Base-by-base conservation (phyloP, 1,140 invertebrate species). In the Drosophila equinoxialis region DNA sequence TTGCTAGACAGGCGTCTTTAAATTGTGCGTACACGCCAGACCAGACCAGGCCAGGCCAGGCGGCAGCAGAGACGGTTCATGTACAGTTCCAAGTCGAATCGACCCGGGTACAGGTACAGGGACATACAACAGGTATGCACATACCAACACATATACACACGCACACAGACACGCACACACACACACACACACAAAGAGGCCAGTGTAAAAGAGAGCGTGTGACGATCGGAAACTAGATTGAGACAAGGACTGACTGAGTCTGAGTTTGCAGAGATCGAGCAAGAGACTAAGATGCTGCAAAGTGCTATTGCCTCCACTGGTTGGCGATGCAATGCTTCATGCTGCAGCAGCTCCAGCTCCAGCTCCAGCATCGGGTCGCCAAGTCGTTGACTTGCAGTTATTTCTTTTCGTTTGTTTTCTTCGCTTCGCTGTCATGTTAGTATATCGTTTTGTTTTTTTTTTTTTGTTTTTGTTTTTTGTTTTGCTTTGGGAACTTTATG, bases 151-250 rank as follows among this genome's bases (percentile, higher is more conserved):
- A 45, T 6, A 17, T 17, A 42, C 60, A 62, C 20, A 39, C 35
- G 35, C 3, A 37, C 8, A 10, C 8, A 6, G 14, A 48, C 45
- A 48, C 20, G 17, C 37, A 42, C 51, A 55, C 41, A 66, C 23
- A n/a, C n/a, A n/a, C n/a, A 11, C 57, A 66, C 17, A 66, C 37
- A 20, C 42, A 67, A 35, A 30, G 23, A 57, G 35, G 35, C 41
- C 57, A 45, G 54, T 45, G 42, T 14, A 45, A 57, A 45, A 65
- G 59, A 64, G 42, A 71, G 55, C 55, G 68, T 71, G 61, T 74
- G 61, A 61, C 68, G 68, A 74, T 71, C 72, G 55, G 62, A 69
- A 66, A 67, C 62, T 74, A 74, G 68, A 74, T 74, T 74, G 57
- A 71, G 58, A 66, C 64, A 67, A 70, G 64, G 70, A 66, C 68